Evolutionary conservation across 2,888 invertebrate species (phyloP).

Genomic region (Callosobruchus maculatus): DNA sequence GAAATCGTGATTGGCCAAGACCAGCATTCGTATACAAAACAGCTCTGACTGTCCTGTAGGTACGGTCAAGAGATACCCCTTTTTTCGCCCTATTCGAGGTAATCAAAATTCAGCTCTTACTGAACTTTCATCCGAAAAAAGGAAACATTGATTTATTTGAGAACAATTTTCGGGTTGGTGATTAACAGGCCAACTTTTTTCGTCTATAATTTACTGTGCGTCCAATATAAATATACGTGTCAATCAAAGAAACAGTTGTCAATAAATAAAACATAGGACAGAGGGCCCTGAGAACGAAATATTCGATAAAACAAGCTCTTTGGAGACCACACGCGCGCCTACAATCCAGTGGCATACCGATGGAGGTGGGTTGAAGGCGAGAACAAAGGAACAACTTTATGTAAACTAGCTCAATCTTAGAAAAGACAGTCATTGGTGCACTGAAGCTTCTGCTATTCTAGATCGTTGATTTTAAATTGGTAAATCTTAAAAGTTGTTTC

Average conservation of each 20-base stretch:
- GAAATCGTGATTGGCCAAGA: too few relatives aligned
- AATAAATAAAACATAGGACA: slow-evolving; percentile 12
- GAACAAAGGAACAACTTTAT: too few relatives aligned
- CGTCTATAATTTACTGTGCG: slow-evolving; percentile 8
- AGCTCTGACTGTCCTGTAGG: not conserved
- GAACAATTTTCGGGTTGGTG: slow-evolving; percentile 10
- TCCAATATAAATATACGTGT: slow-evolving; percentile 10
- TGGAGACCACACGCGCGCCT: slow-evolving; percentile 7
- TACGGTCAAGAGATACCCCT: not conserved
- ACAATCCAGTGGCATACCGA: not conserved
- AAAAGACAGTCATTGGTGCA: too few relatives aligned
- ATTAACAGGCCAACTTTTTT: slow-evolving; percentile 10
- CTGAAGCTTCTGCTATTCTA: too few relatives aligned
- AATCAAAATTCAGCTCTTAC: not conserved
- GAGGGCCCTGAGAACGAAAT: slow-evolving; percentile 10
- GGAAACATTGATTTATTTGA: slow-evolving; percentile 10
- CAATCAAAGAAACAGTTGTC: slow-evolving; percentile 14
- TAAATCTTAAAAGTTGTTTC: too few relatives aligned
- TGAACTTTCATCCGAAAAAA: not conserved
- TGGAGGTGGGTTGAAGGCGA: not conserved
- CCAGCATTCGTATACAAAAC: not conserved
- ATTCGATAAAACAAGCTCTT: slow-evolving; percentile 6
- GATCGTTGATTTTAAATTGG: too few relatives aligned
- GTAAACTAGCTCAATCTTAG: too few relatives aligned
- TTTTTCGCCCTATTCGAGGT: not conserved